A percentile compares a stretch with the other conserved stretches of the same genome.
These are phyloP conservation scores for Smutsia gigantea DNA, from an alignment of 2,797 vertebrate species.

Conservation along the genomic window DNA sequence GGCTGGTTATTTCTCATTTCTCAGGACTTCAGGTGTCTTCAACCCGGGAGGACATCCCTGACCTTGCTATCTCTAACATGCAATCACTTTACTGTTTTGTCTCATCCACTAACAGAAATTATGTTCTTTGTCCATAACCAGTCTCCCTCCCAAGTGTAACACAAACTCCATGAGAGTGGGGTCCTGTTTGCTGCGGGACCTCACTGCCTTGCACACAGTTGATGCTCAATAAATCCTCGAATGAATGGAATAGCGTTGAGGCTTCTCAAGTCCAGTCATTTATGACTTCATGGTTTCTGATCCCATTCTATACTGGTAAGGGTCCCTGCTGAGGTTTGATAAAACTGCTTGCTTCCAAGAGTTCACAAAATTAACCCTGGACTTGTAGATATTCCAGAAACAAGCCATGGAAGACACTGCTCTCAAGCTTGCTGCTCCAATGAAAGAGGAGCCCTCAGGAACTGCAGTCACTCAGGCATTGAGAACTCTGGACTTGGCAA, in stretches of 20 bases:
- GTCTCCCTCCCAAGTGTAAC: neutral
- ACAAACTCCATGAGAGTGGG: neutral
- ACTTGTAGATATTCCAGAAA: neutral
- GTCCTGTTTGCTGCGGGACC: no score
- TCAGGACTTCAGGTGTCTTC: neutral
- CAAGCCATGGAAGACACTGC: neutral
- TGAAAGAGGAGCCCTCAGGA: neutral
- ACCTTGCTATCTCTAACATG: neutral
- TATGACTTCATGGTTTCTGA: neutral
- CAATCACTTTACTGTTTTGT: neutral
- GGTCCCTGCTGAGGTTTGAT: neutral
- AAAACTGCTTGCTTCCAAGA: neutral
- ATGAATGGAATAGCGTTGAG: neutral
- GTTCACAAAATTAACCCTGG: neutral
- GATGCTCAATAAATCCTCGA: neutral
- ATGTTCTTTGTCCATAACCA: neutral
- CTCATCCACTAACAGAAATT: neutral
- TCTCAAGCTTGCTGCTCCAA: neutral
- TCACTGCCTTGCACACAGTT: neutral
- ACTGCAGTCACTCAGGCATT: neutral
- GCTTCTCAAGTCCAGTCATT: neutral
- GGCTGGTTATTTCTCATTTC: neutral
- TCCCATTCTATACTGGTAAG: neutral
- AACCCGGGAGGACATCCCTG: neutral
- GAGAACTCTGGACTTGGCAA: no score